Evolutionary conservation across 1,140 invertebrate genomes (phyloP).

Genomic region (Drosophila pseudoananassae): DNA sequence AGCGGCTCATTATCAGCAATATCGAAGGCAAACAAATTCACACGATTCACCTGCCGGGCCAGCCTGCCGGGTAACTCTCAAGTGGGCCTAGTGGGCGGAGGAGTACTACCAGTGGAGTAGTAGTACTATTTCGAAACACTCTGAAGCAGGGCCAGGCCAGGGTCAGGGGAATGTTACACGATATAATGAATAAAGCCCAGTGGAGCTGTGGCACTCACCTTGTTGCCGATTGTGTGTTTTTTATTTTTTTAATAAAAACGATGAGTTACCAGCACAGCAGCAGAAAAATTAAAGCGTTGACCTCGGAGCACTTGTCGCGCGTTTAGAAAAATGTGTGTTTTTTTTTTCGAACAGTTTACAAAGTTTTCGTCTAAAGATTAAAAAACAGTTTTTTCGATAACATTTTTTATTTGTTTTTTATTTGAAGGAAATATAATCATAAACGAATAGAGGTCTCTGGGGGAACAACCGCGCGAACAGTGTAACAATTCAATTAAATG

Average conservation of each 20-base stretch:
- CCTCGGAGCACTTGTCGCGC: conserved; percentile 61
- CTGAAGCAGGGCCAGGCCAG: conserved; percentile 38
- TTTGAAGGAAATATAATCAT: conserved; percentile 8
- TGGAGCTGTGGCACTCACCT: conserved; percentile 40
- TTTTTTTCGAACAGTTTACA: conserved; percentile 20
- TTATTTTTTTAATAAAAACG: conserved; percentile 24
- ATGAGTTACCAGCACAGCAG: conserved; percentile 21
- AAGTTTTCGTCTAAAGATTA: conserved; percentile 1
- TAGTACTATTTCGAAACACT: conserved; percentile 23
- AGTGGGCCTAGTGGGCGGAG: conserved; percentile 10
- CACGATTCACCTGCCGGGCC: conserved; percentile 8
- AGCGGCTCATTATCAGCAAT: conserved; percentile 27
- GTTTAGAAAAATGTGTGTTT: conserved; percentile 10
- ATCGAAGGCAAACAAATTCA: conserved; percentile 35
- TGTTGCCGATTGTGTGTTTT: conserved; percentile 23
- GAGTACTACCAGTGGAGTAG: neutral
- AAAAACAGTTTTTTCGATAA: conserved; percentile 15
- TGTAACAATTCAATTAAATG: conserved; percentile 34
- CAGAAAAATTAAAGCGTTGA: conserved; percentile 50
- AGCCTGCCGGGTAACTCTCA: neutral
- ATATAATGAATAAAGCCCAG: conserved; percentile 10
- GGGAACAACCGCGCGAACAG: no score
- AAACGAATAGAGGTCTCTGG: no score
- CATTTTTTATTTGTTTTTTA: conserved; percentile 1
- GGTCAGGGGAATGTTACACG: conserved; percentile 39